Base-by-base conservation (phyloP, 2,113 vertebrate genomes). In the Corythornis vintsioides region DNA sequence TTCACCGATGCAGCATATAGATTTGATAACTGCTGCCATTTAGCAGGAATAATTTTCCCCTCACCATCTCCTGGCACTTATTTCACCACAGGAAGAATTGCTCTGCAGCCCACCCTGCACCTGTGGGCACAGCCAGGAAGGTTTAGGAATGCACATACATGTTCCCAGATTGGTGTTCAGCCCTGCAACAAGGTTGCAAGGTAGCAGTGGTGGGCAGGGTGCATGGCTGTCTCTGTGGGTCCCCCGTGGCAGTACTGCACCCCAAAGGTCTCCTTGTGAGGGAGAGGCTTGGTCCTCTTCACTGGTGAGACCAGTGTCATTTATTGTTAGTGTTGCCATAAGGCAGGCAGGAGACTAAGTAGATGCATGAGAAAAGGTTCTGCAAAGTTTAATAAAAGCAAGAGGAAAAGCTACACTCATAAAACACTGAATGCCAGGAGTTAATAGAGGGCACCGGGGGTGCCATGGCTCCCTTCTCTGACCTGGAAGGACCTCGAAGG, bases 381-480 rank as follows among this genome's bases (percentile, higher is more conserved):
- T 56, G 75, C 26, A 48, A 85, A 92, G 84, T 71, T 38, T 76
- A 76, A 85, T 59, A 89, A 92, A 92, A 70, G 45, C 63, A 63
- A 83, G 81, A 85, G 64, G 42, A 87, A 94, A 89, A 96, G 78
- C 64, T 78, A 73, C 8, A 8, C 19, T 89, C 88, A 40, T 83
- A 94, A 93, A 92, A 93, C 24, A 72, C 29, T 1, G 2, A 90
- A 71, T 0, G 1, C 55, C 70, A 70, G 71, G 52, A 89, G 40
- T 74, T 92, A 89, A 92, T 80, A 83, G n/a, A 43, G 89, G 75
- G 48, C 61, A 78, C 29, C 1, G 2, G 12, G 31, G 40, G 31
- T 69, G 61, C 29, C 56, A 66, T 1, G 7, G 43, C 12, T 92
- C 13, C 2, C 56, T 90, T 56, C 50, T 79, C 52, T 2, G 1